These are phyloP conservation scores for Philypnodon macrostomus DNA, from an alignment of 2,797 vertebrate species.

Conservation along the genomic window DNA sequence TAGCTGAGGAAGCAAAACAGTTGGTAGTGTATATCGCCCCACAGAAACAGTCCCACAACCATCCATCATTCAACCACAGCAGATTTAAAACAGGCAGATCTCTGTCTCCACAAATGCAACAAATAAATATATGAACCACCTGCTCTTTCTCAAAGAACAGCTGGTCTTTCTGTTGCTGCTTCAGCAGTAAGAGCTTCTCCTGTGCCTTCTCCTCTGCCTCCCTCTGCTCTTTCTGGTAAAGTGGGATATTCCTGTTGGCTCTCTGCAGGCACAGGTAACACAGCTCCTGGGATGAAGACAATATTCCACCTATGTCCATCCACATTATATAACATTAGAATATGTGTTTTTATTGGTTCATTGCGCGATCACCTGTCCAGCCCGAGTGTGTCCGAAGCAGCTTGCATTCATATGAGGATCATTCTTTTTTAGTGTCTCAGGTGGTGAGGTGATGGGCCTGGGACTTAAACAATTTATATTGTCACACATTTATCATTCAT, in stretches of 20 bases:
- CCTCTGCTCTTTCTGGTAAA: constrained; percentile 63
- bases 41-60: no score
- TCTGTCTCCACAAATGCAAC: no score
- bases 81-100: no score
- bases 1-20: not conserved
- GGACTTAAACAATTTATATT: not conserved
- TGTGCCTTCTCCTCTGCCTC: constrained; percentile 67
- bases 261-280: constrained; percentile 85
- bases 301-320: not conserved
- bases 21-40: not conserved
- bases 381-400: constrained; percentile 73
- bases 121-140: constrained; percentile 48
- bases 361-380: constrained; percentile 77
- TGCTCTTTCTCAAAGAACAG: constrained; percentile 66
- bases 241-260: constrained; percentile 67
- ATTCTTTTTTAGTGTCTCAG: constrained; percentile 19
- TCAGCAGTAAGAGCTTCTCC: constrained; percentile 70
- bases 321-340: no score
- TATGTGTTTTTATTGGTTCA: no score
- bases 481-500: not conserved
- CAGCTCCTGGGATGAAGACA: constrained; percentile 71
- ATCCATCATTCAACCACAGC: no score
- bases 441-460: constrained; percentile 29
- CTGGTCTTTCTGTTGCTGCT: constrained; percentile 69
- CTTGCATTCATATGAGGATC: constrained; percentile 10